Conservation (phyloP, 2,797 vertebrate genomes). For the Syngnathus rostellatus region DNA sequence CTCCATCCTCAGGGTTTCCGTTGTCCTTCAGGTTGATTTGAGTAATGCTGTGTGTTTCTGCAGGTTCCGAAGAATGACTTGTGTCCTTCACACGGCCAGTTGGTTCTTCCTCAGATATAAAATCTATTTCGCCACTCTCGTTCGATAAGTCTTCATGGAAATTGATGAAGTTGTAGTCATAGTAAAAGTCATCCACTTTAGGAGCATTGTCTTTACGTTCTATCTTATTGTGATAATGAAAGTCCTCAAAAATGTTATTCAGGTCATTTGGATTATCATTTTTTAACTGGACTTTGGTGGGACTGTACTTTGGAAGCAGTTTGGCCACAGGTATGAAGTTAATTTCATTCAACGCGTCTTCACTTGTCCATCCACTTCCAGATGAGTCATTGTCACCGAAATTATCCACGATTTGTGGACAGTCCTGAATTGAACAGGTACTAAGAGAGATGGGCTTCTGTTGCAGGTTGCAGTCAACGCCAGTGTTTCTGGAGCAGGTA, state of each 20-base stretch:
- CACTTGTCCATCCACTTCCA: conserved; percentile 82
- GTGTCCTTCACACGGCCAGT: conserved; percentile 13
- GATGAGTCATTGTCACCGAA: conserved; percentile 71
- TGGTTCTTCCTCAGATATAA: conserved; percentile 24
- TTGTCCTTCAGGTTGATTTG: accelerated
- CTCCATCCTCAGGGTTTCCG: background rate
- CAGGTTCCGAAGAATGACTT: background rate
- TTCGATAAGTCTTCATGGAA: conserved; percentile 89
- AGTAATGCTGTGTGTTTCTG: conserved; percentile 18
- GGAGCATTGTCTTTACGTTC: conserved; percentile 49
- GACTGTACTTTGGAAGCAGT: conserved; percentile 29
- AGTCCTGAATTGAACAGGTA: conserved; percentile 62
- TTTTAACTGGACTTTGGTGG: conserved; percentile 36
- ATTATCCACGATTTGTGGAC: conserved; percentile 46
- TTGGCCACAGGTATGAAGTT: conserved; percentile 62
- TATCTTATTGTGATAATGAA: conserved; percentile 54
- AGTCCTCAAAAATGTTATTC: conserved; percentile 68
- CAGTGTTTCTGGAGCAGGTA: conserved; percentile 71
- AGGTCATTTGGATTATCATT: conserved; percentile 14
- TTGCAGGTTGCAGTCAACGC: conserved; percentile 62
- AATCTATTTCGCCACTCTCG: conserved; percentile 34
- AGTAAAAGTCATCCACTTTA: conserved; percentile 91
- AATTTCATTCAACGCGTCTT: conserved; percentile 79
- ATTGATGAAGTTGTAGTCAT: conserved; percentile 96
- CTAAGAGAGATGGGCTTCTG: conserved; percentile 53